Percentiles rank a stretch among this genome's conserved stretches.
Evolutionary conservation across 2,888 invertebrate genomes (phyloP).

Genomic region (Apodemia zela): DNA sequence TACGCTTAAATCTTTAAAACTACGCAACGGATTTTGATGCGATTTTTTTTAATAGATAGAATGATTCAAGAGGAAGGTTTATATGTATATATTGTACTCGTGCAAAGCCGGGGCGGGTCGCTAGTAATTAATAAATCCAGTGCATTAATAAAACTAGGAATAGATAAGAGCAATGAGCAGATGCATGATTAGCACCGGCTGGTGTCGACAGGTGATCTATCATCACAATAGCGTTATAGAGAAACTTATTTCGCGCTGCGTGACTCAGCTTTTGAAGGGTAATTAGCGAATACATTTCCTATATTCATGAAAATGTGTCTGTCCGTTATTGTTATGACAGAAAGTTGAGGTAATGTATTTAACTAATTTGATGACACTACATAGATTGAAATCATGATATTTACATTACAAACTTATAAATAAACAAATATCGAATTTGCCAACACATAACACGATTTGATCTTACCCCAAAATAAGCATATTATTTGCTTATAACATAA

Average conservation of each 20-base stretch:
- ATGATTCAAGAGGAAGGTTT: too few species aligned
- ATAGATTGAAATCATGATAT: background rate
- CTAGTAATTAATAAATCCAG: slow-evolving; percentile 9
- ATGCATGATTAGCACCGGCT: slow-evolving; percentile 60
- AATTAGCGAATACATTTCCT: slow-evolving; percentile 4
- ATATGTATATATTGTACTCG: too few species aligned
- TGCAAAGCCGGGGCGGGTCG: too few species aligned
- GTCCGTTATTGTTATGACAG: background rate
- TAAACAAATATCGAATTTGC: too few species aligned
- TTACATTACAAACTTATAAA: too few species aligned
- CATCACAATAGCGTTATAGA: slow-evolving; percentile 39
- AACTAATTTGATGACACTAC: background rate
- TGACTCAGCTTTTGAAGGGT: slow-evolving; percentile 6
- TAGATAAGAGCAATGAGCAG: slow-evolving; percentile 42
- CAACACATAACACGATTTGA: too few species aligned
- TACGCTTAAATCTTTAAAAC: too few species aligned
- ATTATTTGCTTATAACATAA: too few species aligned
- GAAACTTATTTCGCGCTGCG: slow-evolving; percentile 36
- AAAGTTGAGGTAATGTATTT: background rate
- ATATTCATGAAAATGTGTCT: background rate
- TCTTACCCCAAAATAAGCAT: too few species aligned
- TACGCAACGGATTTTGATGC: too few species aligned
- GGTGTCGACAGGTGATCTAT: slow-evolving; percentile 62
- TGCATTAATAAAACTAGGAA: slow-evolving; percentile 11
- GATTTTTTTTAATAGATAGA: too few species aligned